Evolutionary conservation across 2,113 vertebrate genomes (phyloP).

Genomic region (Dicentrarchus labrax): DNA sequence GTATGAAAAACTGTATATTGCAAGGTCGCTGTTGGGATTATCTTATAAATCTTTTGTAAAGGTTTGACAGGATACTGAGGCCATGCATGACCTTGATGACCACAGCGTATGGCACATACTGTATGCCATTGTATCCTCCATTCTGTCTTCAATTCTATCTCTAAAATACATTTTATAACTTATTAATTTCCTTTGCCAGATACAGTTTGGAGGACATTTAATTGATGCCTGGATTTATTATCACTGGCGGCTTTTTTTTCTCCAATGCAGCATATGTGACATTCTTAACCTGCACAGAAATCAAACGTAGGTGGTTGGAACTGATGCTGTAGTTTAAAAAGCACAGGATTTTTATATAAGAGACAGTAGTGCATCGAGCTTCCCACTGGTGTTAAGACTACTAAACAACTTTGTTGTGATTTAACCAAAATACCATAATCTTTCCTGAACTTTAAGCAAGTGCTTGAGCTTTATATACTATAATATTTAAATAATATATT

Average conservation of each 20-base stretch:
- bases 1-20: conserved; percentile 24
- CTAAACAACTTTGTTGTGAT: background rate
- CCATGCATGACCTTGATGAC: background rate
- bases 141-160: background rate
- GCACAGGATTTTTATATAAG: background rate
- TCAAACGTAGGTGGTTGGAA: background rate
- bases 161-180: background rate
- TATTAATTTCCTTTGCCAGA: conserved; percentile 2
- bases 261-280: background rate
- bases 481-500: no score
- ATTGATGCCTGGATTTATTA: background rate
- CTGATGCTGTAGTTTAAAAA: background rate
- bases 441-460: no score
- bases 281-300: background rate
- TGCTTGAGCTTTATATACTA: no score
- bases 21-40: background rate
- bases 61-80: background rate
- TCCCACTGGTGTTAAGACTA: background rate
- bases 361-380: background rate
- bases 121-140: background rate
- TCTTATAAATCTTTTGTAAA: background rate
- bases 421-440: background rate
- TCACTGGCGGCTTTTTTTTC: background rate
- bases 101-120: background rate
- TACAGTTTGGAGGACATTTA: background rate